These are phyloP conservation scores for Altica lythri DNA, from an alignment of 2,888 invertebrate genomes.

Conservation along the genomic window DNA sequence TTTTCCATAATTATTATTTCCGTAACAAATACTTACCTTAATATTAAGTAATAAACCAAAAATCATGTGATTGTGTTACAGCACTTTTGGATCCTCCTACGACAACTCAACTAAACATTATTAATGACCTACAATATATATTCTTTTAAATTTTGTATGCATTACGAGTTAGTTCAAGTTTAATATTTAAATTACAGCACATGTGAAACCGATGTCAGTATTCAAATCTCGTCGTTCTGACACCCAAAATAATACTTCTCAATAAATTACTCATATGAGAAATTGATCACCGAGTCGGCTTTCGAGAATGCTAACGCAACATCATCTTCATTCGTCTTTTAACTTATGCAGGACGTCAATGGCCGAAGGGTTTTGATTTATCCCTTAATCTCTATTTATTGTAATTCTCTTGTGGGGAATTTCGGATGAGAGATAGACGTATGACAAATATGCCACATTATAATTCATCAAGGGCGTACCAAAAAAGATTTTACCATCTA, in stretches of 20 bases:
- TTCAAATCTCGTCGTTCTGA: constrained; percentile 20
- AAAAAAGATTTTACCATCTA: too few species aligned
- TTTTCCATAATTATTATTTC: too few species aligned
- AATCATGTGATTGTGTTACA: too few species aligned
- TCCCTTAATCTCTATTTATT: constrained; percentile 47
- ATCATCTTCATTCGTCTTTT: constrained; percentile 28
- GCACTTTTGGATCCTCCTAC: too few species aligned
- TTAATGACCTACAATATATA: too few species aligned
- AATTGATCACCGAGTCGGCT: constrained; percentile 29
- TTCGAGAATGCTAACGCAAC: constrained; percentile 29
- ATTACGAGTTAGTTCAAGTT: neutral
- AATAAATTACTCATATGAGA: constrained; percentile 31
- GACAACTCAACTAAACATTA: too few species aligned
- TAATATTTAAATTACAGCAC: neutral
- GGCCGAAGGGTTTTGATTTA: constrained; percentile 43
- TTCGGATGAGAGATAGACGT: constrained; percentile 34
- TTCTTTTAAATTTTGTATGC: neutral
- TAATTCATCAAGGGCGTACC: constrained; percentile 14
- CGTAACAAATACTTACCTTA: too few species aligned
- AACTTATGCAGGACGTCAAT: constrained; percentile 34
- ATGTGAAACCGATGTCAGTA: constrained; percentile 10
- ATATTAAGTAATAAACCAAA: too few species aligned
- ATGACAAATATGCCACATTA: constrained; percentile 31
- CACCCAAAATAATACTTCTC: constrained; percentile 17
- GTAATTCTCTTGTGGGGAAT: constrained; percentile 42